phyloP scores from a whole-genome alignment of 2,113 vertebrate species.

The Toxostoma redivivum region DNA sequence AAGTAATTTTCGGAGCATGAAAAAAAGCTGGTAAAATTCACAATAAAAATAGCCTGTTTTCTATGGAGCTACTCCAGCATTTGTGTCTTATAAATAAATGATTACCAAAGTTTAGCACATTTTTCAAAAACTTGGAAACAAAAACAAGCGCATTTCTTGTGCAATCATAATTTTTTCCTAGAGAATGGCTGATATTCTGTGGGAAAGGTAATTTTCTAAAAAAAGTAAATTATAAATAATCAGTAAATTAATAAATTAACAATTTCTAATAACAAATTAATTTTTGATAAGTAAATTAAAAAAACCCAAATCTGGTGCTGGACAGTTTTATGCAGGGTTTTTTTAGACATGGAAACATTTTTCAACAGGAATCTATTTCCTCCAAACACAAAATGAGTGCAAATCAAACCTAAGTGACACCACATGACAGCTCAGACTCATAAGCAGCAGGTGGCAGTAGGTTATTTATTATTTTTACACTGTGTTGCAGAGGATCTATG shows the following conservation, averaged over 20 bases:
- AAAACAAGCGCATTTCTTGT: rapidly evolving
- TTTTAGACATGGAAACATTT: not conserved
- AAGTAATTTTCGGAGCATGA: not conserved
- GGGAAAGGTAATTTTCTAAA: not conserved
- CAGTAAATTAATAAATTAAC: too few species aligned
- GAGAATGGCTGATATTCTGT: not conserved
- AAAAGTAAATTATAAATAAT: not conserved
- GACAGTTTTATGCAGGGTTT: not conserved
- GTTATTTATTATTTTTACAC: not conserved
- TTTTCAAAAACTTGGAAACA: not conserved
- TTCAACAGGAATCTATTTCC: not conserved
- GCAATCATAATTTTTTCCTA: not conserved
- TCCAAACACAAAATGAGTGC: not conserved
- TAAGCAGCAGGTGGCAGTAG: not conserved
- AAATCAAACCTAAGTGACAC: not conserved
- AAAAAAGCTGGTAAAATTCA: not conserved
- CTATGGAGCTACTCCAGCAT: not conserved
- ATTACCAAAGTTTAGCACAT: not conserved
- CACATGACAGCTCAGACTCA: not conserved
- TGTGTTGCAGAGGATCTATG: not conserved
- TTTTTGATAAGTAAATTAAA: not conserved
- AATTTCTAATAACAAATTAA: not conserved
- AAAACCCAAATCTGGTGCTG: not conserved
- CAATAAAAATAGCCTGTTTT: not conserved
- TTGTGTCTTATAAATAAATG: not conserved